phyloP scores from a whole-genome alignment of 2,888 invertebrate genomes.

The Drosophila antonietae region DNA sequence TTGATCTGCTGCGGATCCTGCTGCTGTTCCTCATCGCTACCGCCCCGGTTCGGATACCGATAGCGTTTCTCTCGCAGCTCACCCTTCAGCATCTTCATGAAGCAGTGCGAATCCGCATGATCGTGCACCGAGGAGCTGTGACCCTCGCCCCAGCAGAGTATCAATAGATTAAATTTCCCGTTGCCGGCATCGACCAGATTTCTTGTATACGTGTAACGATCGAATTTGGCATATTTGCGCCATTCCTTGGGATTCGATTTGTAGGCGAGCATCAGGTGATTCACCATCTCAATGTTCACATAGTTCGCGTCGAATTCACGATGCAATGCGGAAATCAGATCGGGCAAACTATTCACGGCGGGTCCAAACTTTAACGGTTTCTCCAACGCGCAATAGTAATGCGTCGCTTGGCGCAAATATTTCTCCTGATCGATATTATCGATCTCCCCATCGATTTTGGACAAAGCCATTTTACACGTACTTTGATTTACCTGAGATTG shows the following conservation, averaged over 20 bases:
- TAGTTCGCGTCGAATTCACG: constrained; percentile 91
- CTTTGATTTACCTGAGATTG: constrained; percentile 78
- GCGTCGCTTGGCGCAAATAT: constrained; percentile 82
- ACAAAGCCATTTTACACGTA: constrained; percentile 80
- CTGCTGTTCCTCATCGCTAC: constrained; percentile 13
- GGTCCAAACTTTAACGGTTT: constrained; percentile 84
- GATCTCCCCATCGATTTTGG: constrained; percentile 77
- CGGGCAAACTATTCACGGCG: constrained; percentile 86
- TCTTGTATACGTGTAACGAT: constrained; percentile 95
- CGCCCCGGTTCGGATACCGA: constrained; percentile 62
- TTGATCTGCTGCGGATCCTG: constrained; percentile 64
- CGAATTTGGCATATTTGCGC: constrained; percentile 97
- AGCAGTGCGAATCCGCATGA: constrained; percentile 98
- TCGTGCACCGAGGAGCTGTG: constrained; percentile 98
- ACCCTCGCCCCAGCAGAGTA: constrained; percentile 99
- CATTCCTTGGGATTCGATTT: constrained; percentile 95
- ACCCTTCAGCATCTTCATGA: constrained; percentile 97
- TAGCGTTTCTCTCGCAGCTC: constrained; percentile 90
- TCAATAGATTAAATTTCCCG: constrained; percentile 98
- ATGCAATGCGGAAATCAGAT: constrained; percentile 89
- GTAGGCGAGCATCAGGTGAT: constrained; percentile 91
- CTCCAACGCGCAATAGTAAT: constrained; percentile 83
- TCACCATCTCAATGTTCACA: constrained; percentile 96
- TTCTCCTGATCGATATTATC: constrained; percentile 82
- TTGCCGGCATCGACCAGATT: constrained; percentile 98